Evolutionary conservation across 2,888 invertebrate species (phyloP), one percentile per base, ranked within the genome.

Genomic region (Helicoverpa assulta): DNA sequence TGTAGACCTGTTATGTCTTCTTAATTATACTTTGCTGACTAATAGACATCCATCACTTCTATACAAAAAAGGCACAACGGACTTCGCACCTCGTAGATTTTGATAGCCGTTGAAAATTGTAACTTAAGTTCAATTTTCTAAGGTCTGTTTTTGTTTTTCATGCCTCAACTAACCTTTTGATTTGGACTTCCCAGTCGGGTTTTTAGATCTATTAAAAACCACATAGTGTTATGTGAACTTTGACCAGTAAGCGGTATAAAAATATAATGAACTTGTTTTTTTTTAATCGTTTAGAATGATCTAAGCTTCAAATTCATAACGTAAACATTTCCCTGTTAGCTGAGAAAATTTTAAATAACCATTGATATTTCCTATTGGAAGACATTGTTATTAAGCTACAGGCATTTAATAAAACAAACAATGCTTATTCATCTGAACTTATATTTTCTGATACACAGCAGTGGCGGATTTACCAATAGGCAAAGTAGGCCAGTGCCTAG

Each of bases 171-270:
- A 47, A 47, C 5, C 5, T n/a, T n/a, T 47, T 6, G 6, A n/a
- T 47, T n/a, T 47, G 47, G 47, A 47, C 5, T 47, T 47, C 47
- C 47, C 47, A n/a, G 47, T 12, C 16, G n/a, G 47, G 16, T 47
- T 47, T 47, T n/a, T 47, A n/a, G 5, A 12, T n/a, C 47, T 6
- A 47, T n/a, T 47, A 47, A n/a, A 47, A 47, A 47, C n/a, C n/a
- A 16, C 47, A n/a, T n/a, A 47, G 47, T 47, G 47, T 47, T n/a
- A 47, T 47, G n/a, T 47, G 47, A 47, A n/a, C 47, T 47, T 47
- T 47, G 47, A 12, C 47, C n/a, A 6, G 0, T 16, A 16, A 43
- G 16, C 43, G 14, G 40, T 5, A 12, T 4, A 43, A 43, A 43
- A 16, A 14, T 14, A 43, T 14, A 43, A 43, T 10, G 14, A 40